Base-by-base conservation (phyloP, 2,888 invertebrate genomes). In the Rhimphoctona megacephalus region DNA sequence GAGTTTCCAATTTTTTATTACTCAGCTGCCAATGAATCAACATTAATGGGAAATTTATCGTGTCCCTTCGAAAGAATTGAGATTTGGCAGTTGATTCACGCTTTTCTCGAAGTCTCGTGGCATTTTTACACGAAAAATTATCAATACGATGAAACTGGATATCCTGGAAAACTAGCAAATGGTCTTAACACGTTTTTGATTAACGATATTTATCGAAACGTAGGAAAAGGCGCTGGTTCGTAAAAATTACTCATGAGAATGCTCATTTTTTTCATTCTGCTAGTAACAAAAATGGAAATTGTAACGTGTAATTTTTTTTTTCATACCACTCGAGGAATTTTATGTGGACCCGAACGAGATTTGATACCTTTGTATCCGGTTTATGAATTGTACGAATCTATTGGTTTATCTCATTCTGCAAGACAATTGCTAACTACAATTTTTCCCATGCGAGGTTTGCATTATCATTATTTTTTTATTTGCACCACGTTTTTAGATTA, bases 11-110 rank as follows among this genome's bases (percentile, higher is more conserved):
- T 46, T 7, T 6, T 72, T 17, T 19, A 22, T 25, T 11, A 5
- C 8, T n/a, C 19, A 91, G 91, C 89, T 4, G 74, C 74, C 39
- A 89, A 91, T 49, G 49, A 84, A 82, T 85, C 70, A 1, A 78
- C 88, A 1, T 81, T 95, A 2, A 92, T 95, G 1, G 94, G 93
- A 81, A 92, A 92, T 5, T 92, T 94, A 0, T 95, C 96, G 89
- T 90, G 95, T 90, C 96, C 96, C 0, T 96, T 96, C 90, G 96
- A 96, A 89, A 95, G 94, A 89, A 95, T 96, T 89, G 95, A 96
- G 91, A 96, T 95, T 90, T 96, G 96, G 96, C 96, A 96, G 92
- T 96, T 96, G 92, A 82, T 96, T 52, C 96, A 96, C 85, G 95
- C 95, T 52, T 89, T 96, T 17, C 93, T 96, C 85, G 94, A 95